Evolutionary conservation across 2,113 vertebrate species (phyloP).

Genomic region (Solenodon paradoxus): DNA sequence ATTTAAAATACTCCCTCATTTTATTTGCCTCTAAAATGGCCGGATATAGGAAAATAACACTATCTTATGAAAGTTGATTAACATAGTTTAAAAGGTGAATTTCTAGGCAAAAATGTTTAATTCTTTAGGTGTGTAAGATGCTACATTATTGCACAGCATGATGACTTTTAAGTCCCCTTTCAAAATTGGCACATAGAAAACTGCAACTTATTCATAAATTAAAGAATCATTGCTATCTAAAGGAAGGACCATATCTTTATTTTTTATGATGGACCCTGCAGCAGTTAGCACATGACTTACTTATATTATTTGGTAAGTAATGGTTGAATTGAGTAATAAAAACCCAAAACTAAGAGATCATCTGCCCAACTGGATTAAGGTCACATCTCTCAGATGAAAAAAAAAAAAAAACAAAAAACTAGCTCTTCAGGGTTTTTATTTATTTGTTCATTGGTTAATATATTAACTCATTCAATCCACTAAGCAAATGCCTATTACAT

Average conservation of each 20-base stretch:
- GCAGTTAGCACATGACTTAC: background rate
- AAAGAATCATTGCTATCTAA: background rate
- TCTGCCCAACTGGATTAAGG: background rate
- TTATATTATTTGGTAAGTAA: background rate
- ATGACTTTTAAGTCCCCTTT: background rate
- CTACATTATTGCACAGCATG: background rate
- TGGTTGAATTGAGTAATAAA: background rate
- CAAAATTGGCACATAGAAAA: background rate
- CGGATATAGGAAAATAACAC: background rate
- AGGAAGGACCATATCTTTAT: background rate
- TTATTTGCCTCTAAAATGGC: constrained; percentile 32
- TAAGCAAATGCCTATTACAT: background rate
- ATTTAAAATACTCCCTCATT: constrained; percentile 49
- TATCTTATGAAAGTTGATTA: constrained; percentile 12
- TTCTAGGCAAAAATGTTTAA: constrained; percentile 17
- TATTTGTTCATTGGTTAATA: background rate
- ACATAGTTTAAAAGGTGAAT: constrained; percentile 4
- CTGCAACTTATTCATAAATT: background rate
- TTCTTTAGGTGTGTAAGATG: background rate
- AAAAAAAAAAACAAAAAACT: background rate
- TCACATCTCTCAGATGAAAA: background rate
- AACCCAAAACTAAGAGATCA: background rate
- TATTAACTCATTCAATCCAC: background rate
- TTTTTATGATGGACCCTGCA: background rate
- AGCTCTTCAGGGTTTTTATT: background rate